Evolutionary conservation across 2,113 vertebrate species (phyloP).

Genomic region (Procavia capensis): DNA sequence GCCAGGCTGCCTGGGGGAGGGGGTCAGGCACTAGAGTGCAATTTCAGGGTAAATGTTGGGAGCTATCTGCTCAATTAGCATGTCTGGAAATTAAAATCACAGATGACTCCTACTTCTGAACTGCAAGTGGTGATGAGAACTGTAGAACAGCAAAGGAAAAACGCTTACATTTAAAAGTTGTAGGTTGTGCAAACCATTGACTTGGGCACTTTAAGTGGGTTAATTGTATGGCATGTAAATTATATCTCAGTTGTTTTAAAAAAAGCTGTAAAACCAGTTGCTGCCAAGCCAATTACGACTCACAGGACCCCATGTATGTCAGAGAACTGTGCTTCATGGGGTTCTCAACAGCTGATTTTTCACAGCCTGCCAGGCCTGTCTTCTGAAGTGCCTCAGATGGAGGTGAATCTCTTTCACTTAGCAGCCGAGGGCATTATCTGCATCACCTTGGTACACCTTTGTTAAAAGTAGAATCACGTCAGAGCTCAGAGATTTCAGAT

Average conservation of each 20-base stretch:
- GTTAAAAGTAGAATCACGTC: not conserved
- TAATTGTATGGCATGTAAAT: no score
- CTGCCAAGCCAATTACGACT: no score
- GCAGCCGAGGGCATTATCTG: not conserved
- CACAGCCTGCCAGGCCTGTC: not conserved
- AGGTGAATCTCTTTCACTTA: not conserved
- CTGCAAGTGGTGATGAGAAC: not conserved
- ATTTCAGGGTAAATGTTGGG: not conserved
- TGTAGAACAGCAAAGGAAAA: not conserved
- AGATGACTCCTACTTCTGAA: not conserved
- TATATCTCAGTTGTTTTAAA: not conserved
- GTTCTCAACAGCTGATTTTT: not conserved
- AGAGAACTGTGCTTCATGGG: no score
- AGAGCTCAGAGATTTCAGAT: not conserved
- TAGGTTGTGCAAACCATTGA: not conserved
- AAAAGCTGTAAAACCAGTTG: not conserved
- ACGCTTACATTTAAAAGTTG: not conserved
- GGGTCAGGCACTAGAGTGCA: no score
- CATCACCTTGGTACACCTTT: not conserved
- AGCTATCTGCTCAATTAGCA: fast-evolving
- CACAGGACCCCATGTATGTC: no score
- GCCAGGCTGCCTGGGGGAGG: not conserved
- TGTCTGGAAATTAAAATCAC: not conserved
- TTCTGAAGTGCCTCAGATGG: not conserved
- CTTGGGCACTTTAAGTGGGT: no score